Evolutionary conservation across 2,113 vertebrate genomes (phyloP), one percentile per base, ranked within the genome.

Genomic region (Bujurquina vittata): DNA sequence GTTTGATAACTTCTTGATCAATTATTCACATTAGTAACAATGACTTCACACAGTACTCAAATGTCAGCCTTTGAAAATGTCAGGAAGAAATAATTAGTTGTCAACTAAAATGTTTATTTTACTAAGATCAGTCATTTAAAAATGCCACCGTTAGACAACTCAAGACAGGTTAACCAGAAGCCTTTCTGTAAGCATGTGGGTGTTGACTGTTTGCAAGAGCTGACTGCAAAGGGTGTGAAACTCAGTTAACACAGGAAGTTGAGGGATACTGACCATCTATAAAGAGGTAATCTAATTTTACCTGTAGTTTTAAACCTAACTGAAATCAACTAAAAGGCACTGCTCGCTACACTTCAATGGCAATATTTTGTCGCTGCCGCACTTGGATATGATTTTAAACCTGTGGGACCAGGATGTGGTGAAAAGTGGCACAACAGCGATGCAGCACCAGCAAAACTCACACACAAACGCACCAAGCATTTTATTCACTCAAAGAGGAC

Each of bases 381-480:
- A 56, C 11, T 54, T 61, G 59, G 78, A 81, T 85, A 49, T 73
- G 11, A 61, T 90, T 91, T 85, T 63, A 74, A 35, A 86, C 56
- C 62, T 79, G 86, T 81, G 75, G 46, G 67, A 85, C 89, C 63
- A 91, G 91, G 90, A 93, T 93, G 92, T 93, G 93, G 90, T 90
- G 52, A 86, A 84, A 72, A 18, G 35, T 56, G 87, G 77, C 86
- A 88, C 69, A 87, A 78, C 46, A 67, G 14, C 55, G 17, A 3
- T 67, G 87, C 73, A 1, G 55, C 74, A 90, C 91, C 88, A 92
- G 88, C 91, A 89, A 77, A 92, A 72, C 52, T 17, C 20, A 52
- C 59, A 22, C 55, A 61, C 78, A 77, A 43, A 61, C 55, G 57
- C 67, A 81, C 52, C 10, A 17, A 69, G 83, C 78, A 61, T 76